These are phyloP conservation scores for Hypomesus transpacificus DNA, from an alignment of 2,113 vertebrate species.

Conservation along the genomic window DNA sequence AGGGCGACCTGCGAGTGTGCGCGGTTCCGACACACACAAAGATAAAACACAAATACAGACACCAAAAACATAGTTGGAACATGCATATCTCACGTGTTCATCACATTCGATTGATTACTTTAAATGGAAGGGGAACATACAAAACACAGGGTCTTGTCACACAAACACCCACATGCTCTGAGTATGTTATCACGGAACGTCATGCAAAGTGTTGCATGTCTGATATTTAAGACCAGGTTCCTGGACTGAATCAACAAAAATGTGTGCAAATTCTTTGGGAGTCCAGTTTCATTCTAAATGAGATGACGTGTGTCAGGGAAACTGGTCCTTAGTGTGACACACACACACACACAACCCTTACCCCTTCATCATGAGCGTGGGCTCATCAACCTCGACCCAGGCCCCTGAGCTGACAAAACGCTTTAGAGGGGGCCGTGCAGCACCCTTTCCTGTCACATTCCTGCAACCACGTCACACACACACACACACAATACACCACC, in stretches of 20 bases:
- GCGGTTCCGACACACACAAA: constrained; percentile 14
- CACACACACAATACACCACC: not conserved
- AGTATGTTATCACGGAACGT: not conserved
- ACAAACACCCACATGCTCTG: not conserved
- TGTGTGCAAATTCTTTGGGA: too few relatives aligned
- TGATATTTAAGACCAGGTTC: too few relatives aligned
- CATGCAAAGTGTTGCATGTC: not conserved
- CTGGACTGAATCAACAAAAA: too few relatives aligned
- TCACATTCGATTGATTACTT: not conserved
- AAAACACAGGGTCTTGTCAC: too few relatives aligned
- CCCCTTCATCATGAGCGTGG: constrained; percentile 75
- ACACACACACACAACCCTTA: constrained; percentile 67
- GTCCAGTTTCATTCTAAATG: too few relatives aligned
- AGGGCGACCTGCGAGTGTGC: constrained; percentile 67
- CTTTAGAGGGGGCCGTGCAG: constrained; percentile 79
- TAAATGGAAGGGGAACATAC: too few relatives aligned
- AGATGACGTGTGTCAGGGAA: too few relatives aligned
- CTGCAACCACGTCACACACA: constrained; percentile 66
- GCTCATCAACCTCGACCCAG: constrained; percentile 81
- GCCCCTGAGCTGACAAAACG: constrained; percentile 85
- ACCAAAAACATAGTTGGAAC: constrained; percentile 19
- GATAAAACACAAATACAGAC: constrained; percentile 10
- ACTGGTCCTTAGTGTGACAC: not conserved
- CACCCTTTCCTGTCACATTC: constrained; percentile 77
- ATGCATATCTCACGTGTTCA: not conserved